Conservation (phyloP, 2,888 invertebrate species). For the Orchesellides sinensis region DNA sequence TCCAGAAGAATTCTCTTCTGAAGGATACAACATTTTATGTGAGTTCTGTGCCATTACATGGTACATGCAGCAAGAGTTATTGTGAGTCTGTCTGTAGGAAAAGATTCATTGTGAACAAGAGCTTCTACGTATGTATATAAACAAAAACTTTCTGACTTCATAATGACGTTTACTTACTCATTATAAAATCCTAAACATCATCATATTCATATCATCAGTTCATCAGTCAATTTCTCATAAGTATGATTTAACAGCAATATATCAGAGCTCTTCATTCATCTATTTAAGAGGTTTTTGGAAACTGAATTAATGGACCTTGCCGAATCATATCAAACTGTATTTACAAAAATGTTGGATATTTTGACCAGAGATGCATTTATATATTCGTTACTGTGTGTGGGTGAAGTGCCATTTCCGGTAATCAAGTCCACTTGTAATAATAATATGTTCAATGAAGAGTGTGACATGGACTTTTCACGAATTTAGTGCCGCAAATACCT, state of each 20-base stretch:
- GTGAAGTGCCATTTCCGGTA: slow-evolving; percentile 29
- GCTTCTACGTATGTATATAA: too few relatives aligned
- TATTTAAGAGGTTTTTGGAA: too few relatives aligned
- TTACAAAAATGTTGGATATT: too few relatives aligned
- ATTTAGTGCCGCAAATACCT: too few relatives aligned
- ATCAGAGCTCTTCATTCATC: background rate
- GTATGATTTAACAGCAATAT: background rate
- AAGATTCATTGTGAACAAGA: background rate
- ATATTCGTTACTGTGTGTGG: too few relatives aligned
- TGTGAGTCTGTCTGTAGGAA: background rate
- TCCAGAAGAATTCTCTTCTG: slow-evolving; percentile 24
- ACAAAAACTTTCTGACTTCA: too few relatives aligned
- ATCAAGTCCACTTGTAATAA: slow-evolving; percentile 3
- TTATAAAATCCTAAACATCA: background rate
- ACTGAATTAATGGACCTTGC: too few relatives aligned
- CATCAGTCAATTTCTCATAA: background rate
- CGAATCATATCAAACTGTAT: too few relatives aligned
- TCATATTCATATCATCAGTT: slow-evolving; percentile 9
- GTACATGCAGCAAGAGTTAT: background rate
- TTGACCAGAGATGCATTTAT: too few relatives aligned
- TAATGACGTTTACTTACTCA: slow-evolving; percentile 10
- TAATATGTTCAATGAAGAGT: too few relatives aligned
- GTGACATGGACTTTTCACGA: too few relatives aligned
- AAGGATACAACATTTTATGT: background rate
- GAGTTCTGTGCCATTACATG: background rate